Conservation (phyloP, 2,113 vertebrate species). For the Macheiramphus alcinus region DNA sequence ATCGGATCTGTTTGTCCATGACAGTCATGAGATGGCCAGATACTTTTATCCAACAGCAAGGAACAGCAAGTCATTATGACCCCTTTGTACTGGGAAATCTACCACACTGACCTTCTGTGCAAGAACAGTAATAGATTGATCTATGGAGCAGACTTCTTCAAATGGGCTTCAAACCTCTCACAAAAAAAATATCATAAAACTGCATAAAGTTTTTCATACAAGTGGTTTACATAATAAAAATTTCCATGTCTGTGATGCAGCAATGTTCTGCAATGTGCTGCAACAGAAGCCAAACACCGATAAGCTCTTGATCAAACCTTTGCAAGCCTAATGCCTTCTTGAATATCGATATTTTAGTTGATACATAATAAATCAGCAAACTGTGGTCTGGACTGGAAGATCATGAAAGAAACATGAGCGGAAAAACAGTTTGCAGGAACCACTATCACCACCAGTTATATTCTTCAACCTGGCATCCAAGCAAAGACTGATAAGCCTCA, state of each 20-base stretch:
- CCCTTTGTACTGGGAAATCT: not conserved
- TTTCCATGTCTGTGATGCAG: not conserved
- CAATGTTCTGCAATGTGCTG: not conserved
- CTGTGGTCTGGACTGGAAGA: not conserved
- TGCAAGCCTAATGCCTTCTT: not conserved
- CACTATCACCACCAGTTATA: not conserved
- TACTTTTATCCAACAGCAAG: not conserved
- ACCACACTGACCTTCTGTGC: not conserved
- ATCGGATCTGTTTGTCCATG: not conserved
- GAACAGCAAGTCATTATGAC: not conserved
- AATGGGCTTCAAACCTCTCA: not conserved
- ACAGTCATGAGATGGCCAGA: not conserved
- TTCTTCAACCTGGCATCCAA: not conserved
- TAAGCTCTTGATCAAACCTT: not conserved
- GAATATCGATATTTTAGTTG: rapidly evolving
- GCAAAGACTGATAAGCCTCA: not conserved
- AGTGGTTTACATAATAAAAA: not conserved
- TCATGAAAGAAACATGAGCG: not conserved
- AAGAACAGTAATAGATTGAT: not conserved
- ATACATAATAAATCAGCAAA: not conserved
- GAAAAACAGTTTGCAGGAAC: not conserved
- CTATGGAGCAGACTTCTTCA: not conserved
- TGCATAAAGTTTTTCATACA: not conserved
- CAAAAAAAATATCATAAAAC: not conserved
- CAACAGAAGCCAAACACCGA: not conserved